phyloP scores from a whole-genome alignment of 53 echinoderm and acorn worm species.

The Zoroaster sp. region DNA sequence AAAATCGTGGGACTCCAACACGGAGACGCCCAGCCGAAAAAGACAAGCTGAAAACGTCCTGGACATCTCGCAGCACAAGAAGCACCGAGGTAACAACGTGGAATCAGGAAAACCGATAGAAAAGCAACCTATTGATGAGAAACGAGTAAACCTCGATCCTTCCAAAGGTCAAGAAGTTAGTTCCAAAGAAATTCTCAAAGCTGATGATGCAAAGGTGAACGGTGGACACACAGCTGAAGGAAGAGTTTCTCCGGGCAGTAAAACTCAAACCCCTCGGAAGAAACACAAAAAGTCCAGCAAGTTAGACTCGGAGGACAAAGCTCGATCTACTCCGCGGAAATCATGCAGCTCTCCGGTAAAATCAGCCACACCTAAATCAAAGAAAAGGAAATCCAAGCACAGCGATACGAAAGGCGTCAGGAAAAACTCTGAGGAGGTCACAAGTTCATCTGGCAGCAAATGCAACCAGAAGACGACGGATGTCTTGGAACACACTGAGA shows the following conservation, averaged over 20 bases:
- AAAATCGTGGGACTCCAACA: neutral
- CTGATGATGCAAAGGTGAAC: neutral
- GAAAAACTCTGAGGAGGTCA: neutral
- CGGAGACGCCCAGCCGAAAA: neutral
- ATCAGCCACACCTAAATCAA: neutral
- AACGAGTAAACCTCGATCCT: too few relatives aligned
- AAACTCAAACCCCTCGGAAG: neutral
- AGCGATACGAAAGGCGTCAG: neutral
- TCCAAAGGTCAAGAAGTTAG: neutral
- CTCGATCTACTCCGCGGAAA: neutral
- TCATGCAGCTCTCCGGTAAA: neutral
- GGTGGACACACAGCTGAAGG: neutral
- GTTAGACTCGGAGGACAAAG: neutral
- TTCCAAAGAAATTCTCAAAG: neutral
- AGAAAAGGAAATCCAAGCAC: neutral
- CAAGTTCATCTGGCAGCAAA: neutral
- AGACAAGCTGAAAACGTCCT: neutral
- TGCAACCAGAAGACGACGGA: neutral
- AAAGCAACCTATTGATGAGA: neutral
- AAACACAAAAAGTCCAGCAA: neutral
- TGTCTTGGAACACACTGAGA: neutral
- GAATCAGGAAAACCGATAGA: neutral
- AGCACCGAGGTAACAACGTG: neutral
- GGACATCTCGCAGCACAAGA: neutral
- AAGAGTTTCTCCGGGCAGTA: neutral